A percentile compares a stretch with the other conserved stretches of the same genome.
Evolutionary conservation across 2,797 vertebrate species (phyloP).

Genomic region (Coracias cyanogaster): DNA sequence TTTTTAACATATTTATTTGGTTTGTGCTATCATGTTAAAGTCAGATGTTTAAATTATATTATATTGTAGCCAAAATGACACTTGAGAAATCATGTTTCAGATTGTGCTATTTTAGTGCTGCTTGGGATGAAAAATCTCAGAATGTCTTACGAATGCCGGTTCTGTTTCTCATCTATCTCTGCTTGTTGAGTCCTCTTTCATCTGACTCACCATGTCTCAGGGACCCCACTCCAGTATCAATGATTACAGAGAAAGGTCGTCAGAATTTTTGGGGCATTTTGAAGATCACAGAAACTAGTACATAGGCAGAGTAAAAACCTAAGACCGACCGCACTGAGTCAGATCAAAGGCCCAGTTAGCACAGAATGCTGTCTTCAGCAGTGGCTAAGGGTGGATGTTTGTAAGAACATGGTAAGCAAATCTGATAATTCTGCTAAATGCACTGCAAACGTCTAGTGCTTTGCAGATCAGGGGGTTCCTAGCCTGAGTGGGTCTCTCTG

Average conservation of each 20-base stretch:
- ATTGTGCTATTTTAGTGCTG: background rate
- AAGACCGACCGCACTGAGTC: fast-evolving
- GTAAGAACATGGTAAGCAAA: background rate
- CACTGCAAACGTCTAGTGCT: background rate
- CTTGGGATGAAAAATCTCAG: background rate
- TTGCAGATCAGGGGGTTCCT: background rate
- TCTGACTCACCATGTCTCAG: background rate
- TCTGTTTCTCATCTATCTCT: background rate
- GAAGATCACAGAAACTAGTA: background rate
- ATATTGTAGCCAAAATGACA: background rate
- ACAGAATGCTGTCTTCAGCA: background rate
- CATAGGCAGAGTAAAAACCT: background rate
- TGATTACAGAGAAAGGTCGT: background rate
- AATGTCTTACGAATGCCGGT: background rate
- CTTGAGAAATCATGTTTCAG: background rate
- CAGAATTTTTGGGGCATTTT: background rate
- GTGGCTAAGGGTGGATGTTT: background rate
- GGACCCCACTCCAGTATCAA: background rate
- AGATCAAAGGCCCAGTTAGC: background rate
- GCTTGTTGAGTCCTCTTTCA: background rate
- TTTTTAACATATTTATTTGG: background rate
- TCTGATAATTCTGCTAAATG: background rate
- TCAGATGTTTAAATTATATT: background rate
- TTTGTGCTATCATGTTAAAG: background rate
- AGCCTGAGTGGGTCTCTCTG: background rate